Percentiles rank a stretch among this genome's conserved stretches.
phyloP scores from a whole-genome alignment of 2,113 vertebrate species.

The Muntiacus reevesi region DNA sequence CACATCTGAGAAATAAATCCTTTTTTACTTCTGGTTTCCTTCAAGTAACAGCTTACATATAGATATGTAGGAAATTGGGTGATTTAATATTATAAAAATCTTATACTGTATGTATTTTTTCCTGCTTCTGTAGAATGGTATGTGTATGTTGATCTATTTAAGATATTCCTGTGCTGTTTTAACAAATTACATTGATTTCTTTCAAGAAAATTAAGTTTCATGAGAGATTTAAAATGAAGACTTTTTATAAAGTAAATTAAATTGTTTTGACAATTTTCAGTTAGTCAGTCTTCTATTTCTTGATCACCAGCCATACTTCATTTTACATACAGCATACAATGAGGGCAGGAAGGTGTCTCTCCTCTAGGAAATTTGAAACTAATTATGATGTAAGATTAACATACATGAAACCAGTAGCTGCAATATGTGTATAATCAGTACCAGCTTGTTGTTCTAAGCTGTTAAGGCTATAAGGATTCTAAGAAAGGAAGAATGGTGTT shows the following conservation, averaged over 20 bases:
- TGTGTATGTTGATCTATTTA: neutral
- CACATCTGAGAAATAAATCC: neutral
- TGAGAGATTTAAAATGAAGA: constrained; percentile 12
- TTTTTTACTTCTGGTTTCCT: constrained; percentile 8
- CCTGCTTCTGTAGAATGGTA: neutral
- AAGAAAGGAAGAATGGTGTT: neutral
- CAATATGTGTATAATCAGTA: neutral
- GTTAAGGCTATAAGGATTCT: neutral
- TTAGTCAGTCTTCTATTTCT: neutral
- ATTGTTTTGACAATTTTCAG: constrained; percentile 17
- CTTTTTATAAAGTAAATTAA: neutral
- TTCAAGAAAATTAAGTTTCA: constrained; percentile 3
- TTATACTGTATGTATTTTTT: neutral
- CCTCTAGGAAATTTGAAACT: neutral
- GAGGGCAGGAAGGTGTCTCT: neutral
- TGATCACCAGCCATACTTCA: neutral
- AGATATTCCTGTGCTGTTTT: neutral
- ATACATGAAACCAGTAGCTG: neutral
- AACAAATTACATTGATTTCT: neutral
- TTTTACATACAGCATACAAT: neutral
- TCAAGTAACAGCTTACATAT: neutral
- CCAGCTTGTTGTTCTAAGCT: neutral
- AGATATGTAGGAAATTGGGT: neutral
- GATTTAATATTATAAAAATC: neutral
- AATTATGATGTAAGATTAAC: neutral